These are phyloP conservation scores for Anthophora plumipes DNA, from an alignment of 2,888 invertebrate species.

Conservation along the genomic window DNA sequence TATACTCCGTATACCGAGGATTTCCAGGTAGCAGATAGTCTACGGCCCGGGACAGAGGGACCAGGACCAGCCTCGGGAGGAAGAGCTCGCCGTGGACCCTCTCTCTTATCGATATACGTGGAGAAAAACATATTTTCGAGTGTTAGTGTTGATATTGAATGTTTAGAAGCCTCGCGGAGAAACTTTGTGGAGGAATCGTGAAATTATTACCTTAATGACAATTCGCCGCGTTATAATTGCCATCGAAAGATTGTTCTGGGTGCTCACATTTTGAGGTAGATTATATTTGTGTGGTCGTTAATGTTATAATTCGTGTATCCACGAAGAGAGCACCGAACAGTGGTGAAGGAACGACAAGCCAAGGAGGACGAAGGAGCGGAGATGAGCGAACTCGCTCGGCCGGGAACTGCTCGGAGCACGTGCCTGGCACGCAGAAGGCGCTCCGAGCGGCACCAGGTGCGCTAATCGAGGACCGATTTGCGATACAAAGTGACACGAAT, in stretches of 20 bases:
- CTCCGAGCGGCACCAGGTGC: conserved; percentile 71
- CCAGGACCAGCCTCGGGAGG: conserved; percentile 77
- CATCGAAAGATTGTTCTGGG: neutral
- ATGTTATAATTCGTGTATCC: neutral
- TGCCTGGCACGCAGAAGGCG: conserved; percentile 80
- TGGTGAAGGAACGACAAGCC: neutral
- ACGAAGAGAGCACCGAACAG: neutral
- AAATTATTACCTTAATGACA: neutral
- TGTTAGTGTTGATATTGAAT: conserved; percentile 63
- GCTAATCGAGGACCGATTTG: conserved; percentile 65
- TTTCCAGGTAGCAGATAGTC: conserved; percentile 83
- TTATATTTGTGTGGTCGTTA: conserved; percentile 17
- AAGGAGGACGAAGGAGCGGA: conserved; percentile 57
- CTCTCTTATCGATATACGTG: conserved; percentile 34
- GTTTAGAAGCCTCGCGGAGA: neutral
- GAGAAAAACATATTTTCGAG: conserved; percentile 1
- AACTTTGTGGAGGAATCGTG: neutral
- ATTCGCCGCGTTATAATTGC: neutral
- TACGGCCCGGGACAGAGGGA: conserved; percentile 83
- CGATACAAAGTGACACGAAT: conserved; percentile 45
- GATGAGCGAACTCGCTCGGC: conserved; percentile 74
- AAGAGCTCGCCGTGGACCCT: conserved; percentile 66
- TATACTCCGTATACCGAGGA: conserved; percentile 79
- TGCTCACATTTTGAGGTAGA: neutral
- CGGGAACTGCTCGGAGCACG: conserved; percentile 78